A percentile compares a stretch with the other conserved stretches of the same genome.
Conservation (phyloP, 2,113 vertebrate genomes). For the Lycaon pictus region DNA sequence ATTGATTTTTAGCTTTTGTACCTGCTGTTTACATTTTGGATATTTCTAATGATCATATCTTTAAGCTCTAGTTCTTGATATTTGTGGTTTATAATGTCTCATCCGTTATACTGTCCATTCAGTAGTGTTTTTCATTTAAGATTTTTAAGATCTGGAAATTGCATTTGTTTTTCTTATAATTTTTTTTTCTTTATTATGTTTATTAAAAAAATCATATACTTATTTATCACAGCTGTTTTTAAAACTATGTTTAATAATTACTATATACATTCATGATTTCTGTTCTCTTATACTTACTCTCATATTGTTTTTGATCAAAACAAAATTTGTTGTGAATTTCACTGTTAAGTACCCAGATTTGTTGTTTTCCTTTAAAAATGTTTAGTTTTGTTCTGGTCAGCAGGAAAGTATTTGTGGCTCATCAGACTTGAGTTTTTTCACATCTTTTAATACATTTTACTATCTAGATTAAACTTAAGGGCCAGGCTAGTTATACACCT, state of each 20-base stretch:
- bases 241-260: background rate
- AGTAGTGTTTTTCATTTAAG: background rate
- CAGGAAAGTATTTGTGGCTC: background rate
- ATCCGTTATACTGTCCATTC: background rate
- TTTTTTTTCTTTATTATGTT: background rate
- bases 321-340: background rate
- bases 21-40: background rate
- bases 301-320: background rate
- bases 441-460: background rate
- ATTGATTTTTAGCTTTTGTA: background rate
- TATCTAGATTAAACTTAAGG: background rate
- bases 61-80: background rate
- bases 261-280: background rate
- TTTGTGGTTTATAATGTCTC: background rate
- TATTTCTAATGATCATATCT: background rate
- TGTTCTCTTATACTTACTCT: background rate
- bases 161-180: background rate
- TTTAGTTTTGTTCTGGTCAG: background rate
- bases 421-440: background rate
- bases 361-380: background rate
- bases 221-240: background rate
- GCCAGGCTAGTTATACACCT: background rate
- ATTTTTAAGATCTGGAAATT: background rate
- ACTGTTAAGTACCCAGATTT: background rate
- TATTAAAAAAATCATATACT: background rate